phyloP scores from a whole-genome alignment of 2,113 vertebrate genomes.

The Perca fluviatilis region DNA sequence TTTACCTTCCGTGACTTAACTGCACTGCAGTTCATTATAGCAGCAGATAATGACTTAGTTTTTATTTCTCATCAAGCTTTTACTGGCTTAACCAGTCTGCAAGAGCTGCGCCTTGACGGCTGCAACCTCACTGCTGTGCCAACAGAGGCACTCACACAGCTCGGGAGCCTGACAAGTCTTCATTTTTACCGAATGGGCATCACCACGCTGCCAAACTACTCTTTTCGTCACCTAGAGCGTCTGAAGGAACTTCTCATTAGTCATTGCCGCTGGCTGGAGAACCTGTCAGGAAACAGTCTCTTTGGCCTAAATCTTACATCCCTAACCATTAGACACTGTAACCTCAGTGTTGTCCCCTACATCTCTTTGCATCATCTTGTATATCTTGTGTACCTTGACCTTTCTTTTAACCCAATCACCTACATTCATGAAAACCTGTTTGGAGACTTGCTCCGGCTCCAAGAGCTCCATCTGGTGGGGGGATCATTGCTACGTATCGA shows the following conservation, averaged over 20 bases:
- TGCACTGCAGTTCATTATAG: slow-evolving; percentile 80
- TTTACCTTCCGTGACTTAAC: slow-evolving; percentile 86
- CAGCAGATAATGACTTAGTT: slow-evolving; percentile 85
- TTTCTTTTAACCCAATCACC: slow-evolving; percentile 90
- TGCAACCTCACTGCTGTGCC: slow-evolving; percentile 89
- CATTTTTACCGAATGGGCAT: slow-evolving; percentile 82
- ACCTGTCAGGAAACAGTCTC: slow-evolving; percentile 85
- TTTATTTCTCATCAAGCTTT: slow-evolving; percentile 88
- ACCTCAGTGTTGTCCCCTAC: slow-evolving; percentile 86
- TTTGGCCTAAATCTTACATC: slow-evolving; percentile 88
- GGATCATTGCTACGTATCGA: slow-evolving; percentile 83
- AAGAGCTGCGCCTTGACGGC: slow-evolving; percentile 85
- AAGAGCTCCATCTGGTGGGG: slow-evolving; percentile 87
- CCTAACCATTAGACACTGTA: slow-evolving; percentile 85
- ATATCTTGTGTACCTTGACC: slow-evolving; percentile 87
- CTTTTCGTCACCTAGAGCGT: slow-evolving; percentile 80
- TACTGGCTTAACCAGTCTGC: slow-evolving; percentile 78
- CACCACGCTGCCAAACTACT: slow-evolving; percentile 80
- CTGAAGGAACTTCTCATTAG: slow-evolving; percentile 86
- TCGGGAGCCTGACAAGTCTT: slow-evolving; percentile 78
- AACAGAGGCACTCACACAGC: slow-evolving; percentile 82
- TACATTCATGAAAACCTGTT: slow-evolving; percentile 80
- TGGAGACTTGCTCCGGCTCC: slow-evolving; percentile 84
- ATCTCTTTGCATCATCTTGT: slow-evolving; percentile 85
- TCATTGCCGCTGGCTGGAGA: slow-evolving; percentile 83